These are phyloP conservation scores for Brachionus asplanchnoidis DNA, from an alignment of 1,140 invertebrate genomes.

Conservation along the genomic window DNA sequence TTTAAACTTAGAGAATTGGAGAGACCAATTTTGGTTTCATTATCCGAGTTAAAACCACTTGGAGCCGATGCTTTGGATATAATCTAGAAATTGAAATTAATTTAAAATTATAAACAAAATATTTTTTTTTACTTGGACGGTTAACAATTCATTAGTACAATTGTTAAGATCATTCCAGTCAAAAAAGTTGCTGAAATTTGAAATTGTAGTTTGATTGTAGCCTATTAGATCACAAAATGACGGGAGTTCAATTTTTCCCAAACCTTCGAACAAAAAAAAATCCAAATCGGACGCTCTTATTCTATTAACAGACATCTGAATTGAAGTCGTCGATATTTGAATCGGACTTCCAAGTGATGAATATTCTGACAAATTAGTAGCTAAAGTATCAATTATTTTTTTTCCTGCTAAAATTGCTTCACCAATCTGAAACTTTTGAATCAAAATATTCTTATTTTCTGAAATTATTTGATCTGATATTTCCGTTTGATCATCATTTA, in stretches of 20 bases:
- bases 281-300: neutral
- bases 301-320: neutral
- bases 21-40: constrained; percentile 1
- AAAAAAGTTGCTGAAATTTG: neutral
- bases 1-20: constrained; percentile 35
- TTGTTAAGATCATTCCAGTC: neutral
- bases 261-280: neutral
- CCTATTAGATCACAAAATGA: constrained; percentile 1
- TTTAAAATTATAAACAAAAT: neutral
- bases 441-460: constrained; percentile 6
- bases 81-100: neutral
- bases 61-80: neutral
- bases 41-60: constrained; percentile 29
- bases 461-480: neutral
- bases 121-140: neutral
- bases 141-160: neutral
- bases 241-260: neutral
- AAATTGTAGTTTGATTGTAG: neutral
- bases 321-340: neutral
- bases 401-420: neutral
- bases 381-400: neutral
- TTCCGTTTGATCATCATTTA: neutral
- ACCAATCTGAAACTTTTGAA: neutral
- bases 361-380: neutral
- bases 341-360: neutral